Conservation (phyloP, 2,888 invertebrate species). For the Trissonchulus sp. region DNA sequence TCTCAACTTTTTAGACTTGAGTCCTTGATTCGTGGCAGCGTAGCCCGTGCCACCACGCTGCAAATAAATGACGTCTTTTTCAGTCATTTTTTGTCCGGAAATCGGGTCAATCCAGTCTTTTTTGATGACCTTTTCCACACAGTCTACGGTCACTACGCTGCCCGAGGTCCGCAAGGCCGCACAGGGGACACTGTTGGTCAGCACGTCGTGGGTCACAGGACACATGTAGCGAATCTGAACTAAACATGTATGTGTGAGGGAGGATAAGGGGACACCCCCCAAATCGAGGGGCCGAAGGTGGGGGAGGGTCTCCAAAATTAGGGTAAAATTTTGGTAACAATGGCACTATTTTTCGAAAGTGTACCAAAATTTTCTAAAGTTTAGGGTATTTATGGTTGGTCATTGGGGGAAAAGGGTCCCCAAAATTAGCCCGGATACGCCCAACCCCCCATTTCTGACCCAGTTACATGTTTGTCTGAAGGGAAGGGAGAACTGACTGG, state of each 20-base stretch:
- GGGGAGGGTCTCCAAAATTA: too few relatives aligned
- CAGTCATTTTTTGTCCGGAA: conserved; percentile 67
- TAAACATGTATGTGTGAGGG: conserved; percentile 29
- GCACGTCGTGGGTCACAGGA: conserved; percentile 88
- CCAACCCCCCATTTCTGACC: too few relatives aligned
- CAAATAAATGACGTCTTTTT: conserved; percentile 83
- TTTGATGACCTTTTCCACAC: conserved; percentile 88
- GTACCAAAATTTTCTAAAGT: too few relatives aligned
- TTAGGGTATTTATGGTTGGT: too few relatives aligned
- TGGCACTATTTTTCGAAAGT: too few relatives aligned
- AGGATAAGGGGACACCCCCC: too few relatives aligned
- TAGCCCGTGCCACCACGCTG: conserved; percentile 96
- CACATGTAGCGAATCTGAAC: conserved; percentile 78
- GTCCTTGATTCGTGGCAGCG: conserved; percentile 66
- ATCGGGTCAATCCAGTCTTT: conserved; percentile 95
- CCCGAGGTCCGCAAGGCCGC: conserved; percentile 84
- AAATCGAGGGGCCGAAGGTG: too few relatives aligned
- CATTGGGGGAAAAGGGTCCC: too few relatives aligned
- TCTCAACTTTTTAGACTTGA: neutral
- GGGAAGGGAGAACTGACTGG: too few relatives aligned
- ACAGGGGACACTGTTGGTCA: conserved; percentile 87
- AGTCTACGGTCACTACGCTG: conserved; percentile 89
- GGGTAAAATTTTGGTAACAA: too few relatives aligned
- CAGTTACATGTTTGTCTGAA: too few relatives aligned
- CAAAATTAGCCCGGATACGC: too few relatives aligned